Evolutionary conservation across 2,888 invertebrate genomes (phyloP), one percentile per base, ranked within the genome.

Genomic region (Apamea sordens): DNA sequence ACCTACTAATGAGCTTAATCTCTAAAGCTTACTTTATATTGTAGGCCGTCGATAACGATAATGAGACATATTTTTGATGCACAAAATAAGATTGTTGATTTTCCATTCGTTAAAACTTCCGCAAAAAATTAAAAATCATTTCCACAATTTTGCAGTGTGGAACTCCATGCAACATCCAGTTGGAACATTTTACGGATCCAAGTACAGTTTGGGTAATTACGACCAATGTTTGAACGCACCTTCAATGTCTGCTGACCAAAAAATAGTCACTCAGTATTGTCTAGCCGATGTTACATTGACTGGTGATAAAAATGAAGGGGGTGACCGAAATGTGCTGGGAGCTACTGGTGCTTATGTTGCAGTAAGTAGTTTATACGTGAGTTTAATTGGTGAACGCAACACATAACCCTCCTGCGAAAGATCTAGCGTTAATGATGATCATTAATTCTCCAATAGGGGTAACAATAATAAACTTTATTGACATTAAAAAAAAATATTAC

Each of bases 131-230:
- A 8, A 78, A 24, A n/a, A 10, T 41, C 13, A 36, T 75, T 64
- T 59, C 7, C 2, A 15, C 18, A 36, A 53, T 65, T 61, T 80
- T 88, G 0, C 65, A 86, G 86, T 88, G 32, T 86, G 86, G 86
- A 86, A 88, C 64, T 88, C 86, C 0, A 86, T 88, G 83, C 88
- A 88, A 7, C n/a, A 76, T 5, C 88, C 88, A n/a, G 41, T 77
- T 64, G 86, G 86, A 0, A 80, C 68, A 0, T 83, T 86, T 5
- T 76, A 79, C 10, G 86, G 86, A 0, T 78, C 83, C 1, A 53
- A 72, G 47, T 83, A 88, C n/a, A 86, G 65, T 64, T 71, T 86
- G 13, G 86, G 86, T 1, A 88, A 83, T 28, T 86, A 86, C 5
- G 88, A 86, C 2, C 86, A 86, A 44, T 86, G 86, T 65, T 10